Percentiles rank a stretch among this genome's conserved stretches.
phyloP scores from a whole-genome alignment of 1,140 invertebrate species.

The Drosophila triauraria region DNA sequence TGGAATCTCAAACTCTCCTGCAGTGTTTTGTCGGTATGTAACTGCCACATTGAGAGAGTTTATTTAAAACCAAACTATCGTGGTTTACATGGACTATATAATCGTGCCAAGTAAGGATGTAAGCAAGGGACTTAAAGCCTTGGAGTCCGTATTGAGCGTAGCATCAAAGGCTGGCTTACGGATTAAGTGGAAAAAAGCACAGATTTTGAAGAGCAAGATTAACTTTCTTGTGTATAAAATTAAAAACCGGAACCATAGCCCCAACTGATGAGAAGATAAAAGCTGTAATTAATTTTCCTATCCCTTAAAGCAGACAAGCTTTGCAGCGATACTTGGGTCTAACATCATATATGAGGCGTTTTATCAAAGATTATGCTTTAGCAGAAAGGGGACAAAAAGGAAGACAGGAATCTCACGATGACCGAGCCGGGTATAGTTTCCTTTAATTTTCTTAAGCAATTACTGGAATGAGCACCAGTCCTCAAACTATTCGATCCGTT shows the following conservation, averaged over 20 bases:
- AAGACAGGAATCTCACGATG: too few relatives aligned
- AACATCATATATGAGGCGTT: background rate
- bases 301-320: background rate
- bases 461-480: too few relatives aligned
- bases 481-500: too few relatives aligned
- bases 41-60: background rate
- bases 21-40: background rate
- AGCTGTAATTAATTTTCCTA: slow-evolving; percentile 3
- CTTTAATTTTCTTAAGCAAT: too few relatives aligned
- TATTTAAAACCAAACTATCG: slow-evolving; percentile 2
- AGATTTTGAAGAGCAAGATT: background rate
- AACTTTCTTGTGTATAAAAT: background rate
- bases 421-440: too few relatives aligned
- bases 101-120: background rate
- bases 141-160: background rate
- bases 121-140: background rate
- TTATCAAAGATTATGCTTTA: background rate
- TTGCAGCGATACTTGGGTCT: background rate
- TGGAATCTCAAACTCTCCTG: slow-evolving; percentile 9
- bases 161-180: too few relatives aligned
- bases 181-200: too few relatives aligned
- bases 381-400: too few relatives aligned
- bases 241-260: slow-evolving; percentile 5
- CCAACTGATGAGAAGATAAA: slow-evolving; percentile 6
- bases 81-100: slow-evolving; percentile 8